These are phyloP conservation scores for Ennomos fuscantarius DNA, from an alignment of 2,888 invertebrate species.

Conservation along the genomic window DNA sequence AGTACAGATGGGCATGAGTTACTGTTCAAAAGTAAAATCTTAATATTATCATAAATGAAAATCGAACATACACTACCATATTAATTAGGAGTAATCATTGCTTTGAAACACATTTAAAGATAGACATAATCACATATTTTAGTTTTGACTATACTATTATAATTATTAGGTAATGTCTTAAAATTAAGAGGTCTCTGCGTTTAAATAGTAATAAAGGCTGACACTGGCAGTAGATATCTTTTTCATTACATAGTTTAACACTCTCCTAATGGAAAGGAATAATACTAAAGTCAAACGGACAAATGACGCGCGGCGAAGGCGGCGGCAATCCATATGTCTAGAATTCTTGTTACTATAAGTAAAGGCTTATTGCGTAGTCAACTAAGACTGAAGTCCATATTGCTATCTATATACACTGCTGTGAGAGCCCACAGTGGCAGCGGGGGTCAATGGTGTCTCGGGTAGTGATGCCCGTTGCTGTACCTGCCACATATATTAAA, in stretches of 20 bases:
- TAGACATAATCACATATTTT: constrained; percentile 39
- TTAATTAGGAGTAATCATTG: not conserved
- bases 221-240: constrained; percentile 56
- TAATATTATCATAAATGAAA: no score
- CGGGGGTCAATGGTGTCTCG: constrained; percentile 79
- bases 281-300: constrained; percentile 35
- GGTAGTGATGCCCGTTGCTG: constrained; percentile 74
- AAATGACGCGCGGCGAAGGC: constrained; percentile 34
- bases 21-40: no score
- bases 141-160: constrained; percentile 43
- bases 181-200: constrained; percentile 36
- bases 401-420: constrained; percentile 64
- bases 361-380: constrained; percentile 47
- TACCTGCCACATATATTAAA: constrained; percentile 56
- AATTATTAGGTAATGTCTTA: constrained; percentile 38
- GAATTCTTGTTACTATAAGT: constrained; percentile 11
- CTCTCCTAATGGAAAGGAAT: constrained; percentile 34
- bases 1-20: no score
- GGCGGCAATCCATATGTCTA: constrained; percentile 27
- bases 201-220: constrained; percentile 51
- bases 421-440: constrained; percentile 46
- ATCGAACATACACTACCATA: no score
- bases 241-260: constrained; percentile 35
- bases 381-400: constrained; percentile 63
- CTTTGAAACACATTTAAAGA: constrained; percentile 2